Evolutionary conservation across 2,888 invertebrate species (phyloP), one percentile per base, ranked within the genome.

Genomic region (Xanthia togata): DNA sequence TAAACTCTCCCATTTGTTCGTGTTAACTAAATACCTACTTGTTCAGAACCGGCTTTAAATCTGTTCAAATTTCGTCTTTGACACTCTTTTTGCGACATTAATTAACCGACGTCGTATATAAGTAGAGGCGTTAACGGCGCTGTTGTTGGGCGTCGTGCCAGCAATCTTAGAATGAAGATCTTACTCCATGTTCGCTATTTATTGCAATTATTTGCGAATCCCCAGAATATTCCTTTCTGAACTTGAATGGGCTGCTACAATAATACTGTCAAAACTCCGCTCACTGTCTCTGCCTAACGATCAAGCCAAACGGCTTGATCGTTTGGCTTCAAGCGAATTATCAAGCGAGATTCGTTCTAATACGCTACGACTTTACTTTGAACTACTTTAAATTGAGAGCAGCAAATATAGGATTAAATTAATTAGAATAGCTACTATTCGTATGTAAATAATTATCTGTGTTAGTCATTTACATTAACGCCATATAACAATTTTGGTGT

Each of bases 171-270:
- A 86, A 85, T 85, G 86, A 79, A 86, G 87, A 90, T 89, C 89
- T 88, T 86, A 89, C 88, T 88, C 88, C 83, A 87, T 87, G 89
- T 89, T 88, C 87, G 82, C 88, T 91, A 90, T 94, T 93, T 92
- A 92, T 93, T 93, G 91, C 92, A 93, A 94, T 93, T 92, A 93
- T 93, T 93, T 89, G 89, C 87, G 91, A 90, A 91, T 92, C 90
- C 86, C 87, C 85, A 85, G 84, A 90, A 86, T 83, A 81, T 76
- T 89, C 82, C 83, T 87, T 81, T 64, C 85, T 85, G 82, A 87
- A 88, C 86, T 86, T 84, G 87, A 89, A 91, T 91, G 88, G 87
- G 88, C 88, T 86, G 86, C 81, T 77, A 81, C 78, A 81, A 83
- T 84, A 86, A 87, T 83, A 83, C 81, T 81, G 85, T 85, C 84